Conservation (phyloP, 2,888 invertebrate species). For the Biston stratarius region DNA sequence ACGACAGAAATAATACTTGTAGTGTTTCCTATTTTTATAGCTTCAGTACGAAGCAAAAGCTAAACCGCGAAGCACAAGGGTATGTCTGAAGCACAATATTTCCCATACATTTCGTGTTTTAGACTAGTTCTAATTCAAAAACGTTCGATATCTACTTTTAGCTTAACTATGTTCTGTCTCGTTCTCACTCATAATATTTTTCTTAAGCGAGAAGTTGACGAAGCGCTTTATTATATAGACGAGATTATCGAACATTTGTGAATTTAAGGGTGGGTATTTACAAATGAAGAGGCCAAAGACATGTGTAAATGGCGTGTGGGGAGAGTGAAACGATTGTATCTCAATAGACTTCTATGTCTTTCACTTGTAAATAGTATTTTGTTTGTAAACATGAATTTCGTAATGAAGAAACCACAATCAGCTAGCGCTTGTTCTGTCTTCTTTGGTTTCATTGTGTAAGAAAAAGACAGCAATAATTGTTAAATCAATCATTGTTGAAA, state of each 20-base stretch:
- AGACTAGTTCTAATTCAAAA: slow-evolving; percentile 11
- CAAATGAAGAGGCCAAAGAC: slow-evolving; percentile 55
- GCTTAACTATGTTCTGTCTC: background rate
- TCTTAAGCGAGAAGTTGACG: background rate
- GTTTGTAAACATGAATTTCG: background rate
- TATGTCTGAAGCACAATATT: slow-evolving; percentile 50
- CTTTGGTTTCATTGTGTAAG: background rate
- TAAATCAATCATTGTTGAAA: no score
- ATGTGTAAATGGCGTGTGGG: slow-evolving; percentile 58
- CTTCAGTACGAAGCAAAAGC: slow-evolving; percentile 55
- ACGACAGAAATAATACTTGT: background rate
- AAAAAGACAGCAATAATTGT: background rate
- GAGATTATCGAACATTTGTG: slow-evolving; percentile 1
- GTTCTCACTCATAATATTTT: background rate
- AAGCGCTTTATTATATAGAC: background rate
- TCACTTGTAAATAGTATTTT: background rate
- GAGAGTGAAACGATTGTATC: slow-evolving; percentile 59
- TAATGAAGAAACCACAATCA: background rate
- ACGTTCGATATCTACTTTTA: background rate
- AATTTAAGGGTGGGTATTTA: slow-evolving; percentile 50
- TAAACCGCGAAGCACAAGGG: slow-evolving; percentile 65
- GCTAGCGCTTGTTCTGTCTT: background rate
- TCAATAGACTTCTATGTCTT: background rate
- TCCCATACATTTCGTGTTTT: slow-evolving; percentile 42
- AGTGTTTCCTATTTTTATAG: slow-evolving; percentile 15